These are phyloP conservation scores for Listronotus oregonensis DNA, from an alignment of 1,140 invertebrate genomes.

Conservation along the genomic window DNA sequence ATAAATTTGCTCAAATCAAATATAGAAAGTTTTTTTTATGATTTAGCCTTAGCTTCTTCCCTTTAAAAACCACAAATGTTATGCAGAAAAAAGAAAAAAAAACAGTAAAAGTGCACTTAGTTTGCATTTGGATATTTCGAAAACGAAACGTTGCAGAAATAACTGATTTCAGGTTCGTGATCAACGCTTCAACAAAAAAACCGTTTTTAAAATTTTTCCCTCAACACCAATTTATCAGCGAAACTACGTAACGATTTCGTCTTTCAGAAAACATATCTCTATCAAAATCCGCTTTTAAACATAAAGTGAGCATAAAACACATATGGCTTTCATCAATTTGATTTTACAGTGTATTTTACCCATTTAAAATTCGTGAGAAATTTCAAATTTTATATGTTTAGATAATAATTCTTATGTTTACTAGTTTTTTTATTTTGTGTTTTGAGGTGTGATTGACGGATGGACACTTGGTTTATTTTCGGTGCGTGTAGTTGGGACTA, in stretches of 20 bases:
- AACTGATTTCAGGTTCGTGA: too few relatives aligned
- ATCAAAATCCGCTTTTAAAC: slow-evolving; percentile 24
- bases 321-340: slow-evolving; percentile 35
- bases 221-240: too few relatives aligned
- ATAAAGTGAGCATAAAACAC: slow-evolving; percentile 34
- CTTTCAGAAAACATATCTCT: slow-evolving; percentile 19
- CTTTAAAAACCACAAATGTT: too few relatives aligned
- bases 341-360: slow-evolving; percentile 30
- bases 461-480: slow-evolving; percentile 18
- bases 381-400: slow-evolving; percentile 36
- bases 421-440: slow-evolving; percentile 30
- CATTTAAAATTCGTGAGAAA: slow-evolving; percentile 32
- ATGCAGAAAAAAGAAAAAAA: too few relatives aligned
- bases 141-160: too few relatives aligned
- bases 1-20: too few relatives aligned
- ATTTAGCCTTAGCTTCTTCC: too few relatives aligned
- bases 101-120: too few relatives aligned
- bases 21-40: too few relatives aligned
- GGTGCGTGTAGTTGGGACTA: slow-evolving; percentile 6
- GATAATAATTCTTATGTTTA: slow-evolving; percentile 34
- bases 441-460: slow-evolving; percentile 25
- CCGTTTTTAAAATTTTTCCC: too few relatives aligned
- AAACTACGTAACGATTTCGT: not conserved
- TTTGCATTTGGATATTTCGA: too few relatives aligned
- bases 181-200: too few relatives aligned